Evolutionary conservation across 1,140 invertebrate species (phyloP), one percentile per base, ranked within the genome.

Genomic region (Drosophila guanche): DNA sequence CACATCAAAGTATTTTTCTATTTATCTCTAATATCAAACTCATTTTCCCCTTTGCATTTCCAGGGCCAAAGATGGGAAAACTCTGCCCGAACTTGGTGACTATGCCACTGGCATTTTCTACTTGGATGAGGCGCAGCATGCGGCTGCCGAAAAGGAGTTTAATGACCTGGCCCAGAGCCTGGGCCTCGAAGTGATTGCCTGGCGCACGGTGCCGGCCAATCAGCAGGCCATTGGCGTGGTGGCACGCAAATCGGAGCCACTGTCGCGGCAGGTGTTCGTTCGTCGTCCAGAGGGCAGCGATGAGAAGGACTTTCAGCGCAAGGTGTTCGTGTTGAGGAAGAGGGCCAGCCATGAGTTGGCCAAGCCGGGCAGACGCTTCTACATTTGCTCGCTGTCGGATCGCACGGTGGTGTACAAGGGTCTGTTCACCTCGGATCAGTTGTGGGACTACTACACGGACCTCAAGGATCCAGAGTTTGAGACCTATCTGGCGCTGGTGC

Each of bases 31-130:
- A 45, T 5, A 3, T 14, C 5, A 27, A 7, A 1, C 8, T 5
- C 5, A 0, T 12, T 23, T 1, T 5, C 8, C 3, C n/a, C 23
- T 29, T 23, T 40, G 0, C 27, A 3, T 14, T 50, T 75, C 6
- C 61, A 86, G 96, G 90, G 95, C 96, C 76, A 93, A 94, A 70
- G 94, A 95, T 73, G 95, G 95, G 76, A 93, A 98, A 55, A 94
- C 95, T 63, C 93, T 99, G 61, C 98, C 99, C 3, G 92, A 94
- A 25, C 94, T 95, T 76, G 98, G 98, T 6, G 93, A 94, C 72
- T 99, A 99, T 93, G 98, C 98, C 40, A 99, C 98, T 8, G 99
- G 98, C 55, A 97, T 99, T 54, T 94, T 99, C 72, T 99, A 98
- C 92, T 92, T 99, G 80, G 97, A 98, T 89, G 95, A 96, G 84